Percentiles rank a stretch among this genome's conserved stretches.
These are phyloP conservation scores for Eolophus roseicapilla DNA, from an alignment of 2,113 vertebrate species.

Conservation along the genomic window DNA sequence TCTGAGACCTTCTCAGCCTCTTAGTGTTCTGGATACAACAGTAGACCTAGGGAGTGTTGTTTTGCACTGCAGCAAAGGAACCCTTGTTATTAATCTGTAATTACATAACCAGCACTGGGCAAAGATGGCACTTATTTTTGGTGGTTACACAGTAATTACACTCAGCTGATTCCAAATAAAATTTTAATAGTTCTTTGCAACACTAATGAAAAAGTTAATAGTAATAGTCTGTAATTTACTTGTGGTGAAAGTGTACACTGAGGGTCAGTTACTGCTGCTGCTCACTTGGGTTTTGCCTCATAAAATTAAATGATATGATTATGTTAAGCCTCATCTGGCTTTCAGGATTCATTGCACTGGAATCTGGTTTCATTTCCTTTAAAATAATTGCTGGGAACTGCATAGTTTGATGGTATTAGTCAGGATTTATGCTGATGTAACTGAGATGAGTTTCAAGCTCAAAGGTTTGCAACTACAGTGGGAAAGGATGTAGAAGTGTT, in stretches of 20 bases:
- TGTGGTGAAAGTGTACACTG: background rate
- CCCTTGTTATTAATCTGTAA: background rate
- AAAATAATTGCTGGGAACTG: background rate
- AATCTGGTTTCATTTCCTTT: background rate
- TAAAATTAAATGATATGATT: background rate
- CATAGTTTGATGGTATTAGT: background rate
- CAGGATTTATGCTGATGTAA: background rate
- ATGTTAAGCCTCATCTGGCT: background rate
- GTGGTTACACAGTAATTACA: background rate
- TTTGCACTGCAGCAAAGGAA: background rate
- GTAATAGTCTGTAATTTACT: background rate
- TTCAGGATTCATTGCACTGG: background rate
- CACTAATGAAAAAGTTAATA: slow-evolving; percentile 1
- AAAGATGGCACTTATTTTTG: background rate
- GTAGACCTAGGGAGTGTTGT: background rate
- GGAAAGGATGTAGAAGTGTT: background rate
- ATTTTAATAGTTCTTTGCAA: background rate
- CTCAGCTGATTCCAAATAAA: background rate
- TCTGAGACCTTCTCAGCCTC: background rate
- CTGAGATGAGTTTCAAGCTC: background rate
- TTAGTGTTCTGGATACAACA: background rate
- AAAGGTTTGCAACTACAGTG: background rate
- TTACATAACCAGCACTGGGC: background rate
- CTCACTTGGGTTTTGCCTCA: background rate
- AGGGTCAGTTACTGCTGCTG: slow-evolving; percentile 8